A percentile compares a stretch with the other conserved stretches of the same genome.
Conservation (phyloP, 2,797 vertebrate species). For the Apogon talboti region DNA sequence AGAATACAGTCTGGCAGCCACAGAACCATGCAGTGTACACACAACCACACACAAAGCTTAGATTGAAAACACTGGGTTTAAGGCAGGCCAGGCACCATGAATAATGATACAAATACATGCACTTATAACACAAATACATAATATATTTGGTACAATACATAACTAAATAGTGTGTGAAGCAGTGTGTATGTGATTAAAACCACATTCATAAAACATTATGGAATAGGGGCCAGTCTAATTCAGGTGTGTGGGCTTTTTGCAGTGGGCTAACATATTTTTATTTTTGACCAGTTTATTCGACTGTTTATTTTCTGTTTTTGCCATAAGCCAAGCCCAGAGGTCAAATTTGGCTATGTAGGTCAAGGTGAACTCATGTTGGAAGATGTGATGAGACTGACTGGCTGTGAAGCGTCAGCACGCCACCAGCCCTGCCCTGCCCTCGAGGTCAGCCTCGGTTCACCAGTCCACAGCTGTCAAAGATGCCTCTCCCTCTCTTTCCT, state of each 20-base stretch:
- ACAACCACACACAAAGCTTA: conserved; percentile 34
- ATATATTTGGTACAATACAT: too few relatives aligned
- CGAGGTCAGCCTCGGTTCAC: conserved; percentile 80
- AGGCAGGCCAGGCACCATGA: neutral
- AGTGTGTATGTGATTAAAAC: too few relatives aligned
- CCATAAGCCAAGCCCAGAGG: neutral
- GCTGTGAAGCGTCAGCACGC: conserved; percentile 28
- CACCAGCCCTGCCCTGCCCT: conserved; percentile 30
- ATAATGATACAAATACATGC: neutral
- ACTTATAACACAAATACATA: too few relatives aligned
- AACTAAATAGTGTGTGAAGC: neutral
- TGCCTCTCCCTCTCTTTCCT: conserved; percentile 71
- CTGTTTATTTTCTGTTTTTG: neutral
- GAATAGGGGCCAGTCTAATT: too few relatives aligned
- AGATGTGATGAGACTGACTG: conserved; percentile 27
- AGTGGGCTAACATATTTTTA: too few relatives aligned
- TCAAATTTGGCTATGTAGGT: conserved; percentile 5
- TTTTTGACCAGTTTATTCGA: neutral
- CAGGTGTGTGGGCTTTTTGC: too few relatives aligned
- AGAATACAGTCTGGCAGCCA: conserved; percentile 25
- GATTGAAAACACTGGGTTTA: conserved; percentile 36
- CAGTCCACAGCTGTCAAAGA: conserved; percentile 82
- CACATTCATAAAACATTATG: too few relatives aligned
- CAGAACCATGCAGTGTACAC: conserved; percentile 8
- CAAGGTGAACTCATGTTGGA: conserved; percentile 18